phyloP scores from a whole-genome alignment of 2,888 invertebrate genomes.

The Callimorpha dominula region DNA sequence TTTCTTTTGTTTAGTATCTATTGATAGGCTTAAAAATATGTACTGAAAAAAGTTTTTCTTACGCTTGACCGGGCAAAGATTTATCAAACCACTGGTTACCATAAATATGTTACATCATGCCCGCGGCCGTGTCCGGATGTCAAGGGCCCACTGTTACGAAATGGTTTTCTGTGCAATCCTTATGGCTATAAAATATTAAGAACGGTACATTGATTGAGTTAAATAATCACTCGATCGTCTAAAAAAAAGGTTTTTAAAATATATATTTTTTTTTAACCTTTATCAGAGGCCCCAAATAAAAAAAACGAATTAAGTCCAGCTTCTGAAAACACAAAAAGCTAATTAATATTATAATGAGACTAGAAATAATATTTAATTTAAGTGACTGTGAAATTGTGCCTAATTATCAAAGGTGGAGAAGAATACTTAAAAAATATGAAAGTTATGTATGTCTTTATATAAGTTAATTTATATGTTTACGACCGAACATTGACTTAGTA shows the following conservation, averaged over 20 bases:
- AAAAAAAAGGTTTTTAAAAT: no score
- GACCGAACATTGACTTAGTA: background rate
- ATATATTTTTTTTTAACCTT: background rate
- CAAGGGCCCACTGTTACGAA: no score
- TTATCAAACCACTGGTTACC: no score
- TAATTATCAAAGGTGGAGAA: slow-evolving; percentile 1
- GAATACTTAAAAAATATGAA: slow-evolving; percentile 1
- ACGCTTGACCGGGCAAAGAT: no score
- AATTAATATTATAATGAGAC: slow-evolving; percentile 1
- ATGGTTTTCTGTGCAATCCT: no score
- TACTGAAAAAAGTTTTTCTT: no score
- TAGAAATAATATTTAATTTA: background rate
- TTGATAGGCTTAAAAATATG: no score
- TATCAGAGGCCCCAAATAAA: background rate
- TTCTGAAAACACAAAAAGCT: background rate
- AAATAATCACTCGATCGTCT: no score
- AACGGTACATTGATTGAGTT: no score
- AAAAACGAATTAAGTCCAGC: background rate
- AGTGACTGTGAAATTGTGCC: slow-evolving; percentile 3
- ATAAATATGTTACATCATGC: no score
- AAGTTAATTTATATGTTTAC: background rate
- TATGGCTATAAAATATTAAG: background rate
- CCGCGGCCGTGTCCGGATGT: no score
- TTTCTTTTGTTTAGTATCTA: no score
- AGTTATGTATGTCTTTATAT: background rate